Conservation (phyloP, 1,140 invertebrate genomes). For the Panulirus ornatus region DNA sequence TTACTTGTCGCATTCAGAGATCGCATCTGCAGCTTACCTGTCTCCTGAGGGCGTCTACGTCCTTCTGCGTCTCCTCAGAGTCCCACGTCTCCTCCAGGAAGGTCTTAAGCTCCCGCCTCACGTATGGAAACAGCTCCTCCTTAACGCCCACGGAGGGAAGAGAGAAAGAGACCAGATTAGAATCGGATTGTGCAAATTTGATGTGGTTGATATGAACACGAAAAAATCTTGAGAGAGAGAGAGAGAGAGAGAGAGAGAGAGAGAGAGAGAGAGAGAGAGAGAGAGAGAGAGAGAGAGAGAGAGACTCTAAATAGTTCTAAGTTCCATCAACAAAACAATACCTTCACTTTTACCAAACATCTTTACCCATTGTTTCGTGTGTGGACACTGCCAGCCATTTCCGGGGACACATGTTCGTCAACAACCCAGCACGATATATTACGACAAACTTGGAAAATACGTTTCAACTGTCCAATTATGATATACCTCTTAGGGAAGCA, state of each 20-base stretch:
- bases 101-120: constrained; percentile 46
- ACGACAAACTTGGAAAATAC: too few relatives aligned
- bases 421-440: background rate
- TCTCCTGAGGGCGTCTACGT: constrained; percentile 39
- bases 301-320: too few relatives aligned
- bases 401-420: background rate
- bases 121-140: constrained; percentile 74
- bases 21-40: constrained; percentile 41
- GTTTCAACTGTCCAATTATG: too few relatives aligned
- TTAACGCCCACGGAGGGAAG: too few relatives aligned
- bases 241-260: background rate
- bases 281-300: constrained; percentile 6
- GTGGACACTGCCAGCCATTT: background rate
- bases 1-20: too few relatives aligned
- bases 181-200: too few relatives aligned
- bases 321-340: too few relatives aligned
- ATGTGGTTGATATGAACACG: too few relatives aligned
- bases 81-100: constrained; percentile 66
- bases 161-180: too few relatives aligned
- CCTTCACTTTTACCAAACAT: background rate
- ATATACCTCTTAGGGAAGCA: too few relatives aligned
- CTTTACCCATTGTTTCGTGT: background rate
- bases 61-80: constrained; percentile 39
- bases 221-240: too few relatives aligned
- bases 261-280: constrained; percentile 7